Conservation (phyloP, 1,140 invertebrate genomes). For the Saxidomus purpurata region DNA sequence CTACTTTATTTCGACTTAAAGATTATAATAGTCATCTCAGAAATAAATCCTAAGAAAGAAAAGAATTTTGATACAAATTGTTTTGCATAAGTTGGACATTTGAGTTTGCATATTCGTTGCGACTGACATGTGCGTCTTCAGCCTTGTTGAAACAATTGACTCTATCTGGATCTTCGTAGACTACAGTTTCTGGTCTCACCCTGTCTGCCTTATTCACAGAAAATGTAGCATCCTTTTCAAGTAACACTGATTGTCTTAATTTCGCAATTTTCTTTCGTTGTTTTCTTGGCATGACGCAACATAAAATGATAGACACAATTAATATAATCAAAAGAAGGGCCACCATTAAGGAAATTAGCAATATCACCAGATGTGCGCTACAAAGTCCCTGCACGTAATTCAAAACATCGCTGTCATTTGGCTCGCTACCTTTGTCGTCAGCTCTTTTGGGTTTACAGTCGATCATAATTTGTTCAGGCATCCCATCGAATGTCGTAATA, state of each 20-base stretch:
- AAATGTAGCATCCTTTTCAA: background rate
- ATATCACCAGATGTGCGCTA: background rate
- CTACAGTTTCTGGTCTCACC: background rate
- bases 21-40: too few relatives aligned
- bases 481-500: background rate
- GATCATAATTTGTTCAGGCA: background rate
- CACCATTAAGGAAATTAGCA: background rate
- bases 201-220: background rate
- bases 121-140: background rate
- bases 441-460: background rate
- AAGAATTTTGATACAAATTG: background rate
- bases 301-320: conserved; percentile 26
- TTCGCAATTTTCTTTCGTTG: background rate
- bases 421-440: background rate
- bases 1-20: too few relatives aligned
- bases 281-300: conserved; percentile 33
- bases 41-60: too few relatives aligned
- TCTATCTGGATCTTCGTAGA: background rate
- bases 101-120: background rate
- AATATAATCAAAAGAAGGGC: conserved; percentile 7
- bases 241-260: conserved; percentile 4
- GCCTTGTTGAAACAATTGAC: background rate
- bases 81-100: background rate
- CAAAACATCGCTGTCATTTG: background rate
- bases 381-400: background rate